phyloP scores from a whole-genome alignment of 2,888 invertebrate species.

The Drosophila algonquin region DNA sequence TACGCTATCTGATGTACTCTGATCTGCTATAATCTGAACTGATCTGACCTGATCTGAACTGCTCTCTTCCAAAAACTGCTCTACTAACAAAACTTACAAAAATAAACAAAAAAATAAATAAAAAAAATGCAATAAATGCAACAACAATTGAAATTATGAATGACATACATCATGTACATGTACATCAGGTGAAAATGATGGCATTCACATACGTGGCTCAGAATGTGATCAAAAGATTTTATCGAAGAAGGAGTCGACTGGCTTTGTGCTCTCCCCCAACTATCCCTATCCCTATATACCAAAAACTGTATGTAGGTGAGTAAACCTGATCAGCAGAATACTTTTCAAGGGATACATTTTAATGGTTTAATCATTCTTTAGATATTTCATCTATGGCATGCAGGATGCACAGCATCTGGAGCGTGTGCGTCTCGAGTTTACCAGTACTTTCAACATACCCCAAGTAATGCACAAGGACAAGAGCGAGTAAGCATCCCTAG shows the following conservation, averaged over 20 bases:
- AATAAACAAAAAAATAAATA: slow-evolving; percentile 37
- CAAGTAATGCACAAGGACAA: slow-evolving; percentile 88
- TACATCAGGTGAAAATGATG: slow-evolving; percentile 90
- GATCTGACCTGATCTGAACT: slow-evolving; percentile 35
- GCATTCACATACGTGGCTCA: slow-evolving; percentile 97
- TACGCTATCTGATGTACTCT: slow-evolving; percentile 32
- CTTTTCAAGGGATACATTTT: fast-evolving
- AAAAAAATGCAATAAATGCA: slow-evolving; percentile 53
- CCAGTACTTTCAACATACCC: slow-evolving; percentile 93
- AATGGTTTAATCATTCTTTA: slow-evolving; percentile 55
- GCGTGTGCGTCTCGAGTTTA: slow-evolving; percentile 94
- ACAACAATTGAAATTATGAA: slow-evolving; percentile 50
- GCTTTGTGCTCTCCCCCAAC: slow-evolving; percentile 97
- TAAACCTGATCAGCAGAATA: slow-evolving; percentile 20
- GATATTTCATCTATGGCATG: slow-evolving; percentile 98
- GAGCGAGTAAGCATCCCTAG: slow-evolving; percentile 89
- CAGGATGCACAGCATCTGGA: slow-evolving; percentile 98
- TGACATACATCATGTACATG: slow-evolving; percentile 14
- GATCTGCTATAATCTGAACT: slow-evolving; percentile 25
- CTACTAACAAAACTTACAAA: slow-evolving; percentile 18
- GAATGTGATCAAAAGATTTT: slow-evolving; percentile 99
- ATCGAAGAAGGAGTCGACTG: slow-evolving; percentile 95
- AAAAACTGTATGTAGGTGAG: slow-evolving; percentile 95
- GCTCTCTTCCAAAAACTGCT: slow-evolving; percentile 36
- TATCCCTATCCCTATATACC: slow-evolving; percentile 97